Conservation (phyloP, 35 echinoderm and acorn worm genomes). For the Diadema setosum region DNA sequence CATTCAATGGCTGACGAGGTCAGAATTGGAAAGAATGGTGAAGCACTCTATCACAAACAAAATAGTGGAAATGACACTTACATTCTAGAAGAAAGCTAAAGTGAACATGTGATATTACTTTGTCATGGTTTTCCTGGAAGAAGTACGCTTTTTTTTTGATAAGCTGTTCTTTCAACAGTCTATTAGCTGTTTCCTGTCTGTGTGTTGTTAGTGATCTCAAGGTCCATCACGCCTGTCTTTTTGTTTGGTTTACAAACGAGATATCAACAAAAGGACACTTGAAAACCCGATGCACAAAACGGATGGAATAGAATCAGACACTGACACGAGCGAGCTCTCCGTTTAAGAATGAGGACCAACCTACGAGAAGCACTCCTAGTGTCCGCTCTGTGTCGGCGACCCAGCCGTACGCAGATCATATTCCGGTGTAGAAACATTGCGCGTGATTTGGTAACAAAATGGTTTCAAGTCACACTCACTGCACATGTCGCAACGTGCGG, state of each 20-base stretch:
- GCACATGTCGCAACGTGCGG: too few species aligned
- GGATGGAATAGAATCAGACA: constrained; percentile 22
- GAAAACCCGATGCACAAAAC: constrained; percentile 3
- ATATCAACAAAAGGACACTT: constrained; percentile 27
- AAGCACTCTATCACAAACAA: neutral
- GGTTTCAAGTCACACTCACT: too few species aligned
- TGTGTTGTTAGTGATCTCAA: neutral
- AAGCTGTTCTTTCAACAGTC: constrained; percentile 1
- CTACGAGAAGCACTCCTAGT: neutral
- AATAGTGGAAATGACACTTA: neutral
- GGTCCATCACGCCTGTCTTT: constrained; percentile 4
- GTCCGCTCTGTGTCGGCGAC: neutral
- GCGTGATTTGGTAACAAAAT: neutral
- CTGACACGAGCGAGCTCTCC: neutral
- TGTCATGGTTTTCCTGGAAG: constrained; percentile 1
- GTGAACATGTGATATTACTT: constrained; percentile 3
- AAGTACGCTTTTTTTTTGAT: neutral
- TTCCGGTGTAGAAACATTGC: neutral
- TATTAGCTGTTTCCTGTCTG: neutral
- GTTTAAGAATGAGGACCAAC: neutral
- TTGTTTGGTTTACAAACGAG: constrained; percentile 14
- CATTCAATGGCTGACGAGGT: too few species aligned
- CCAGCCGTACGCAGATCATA: neutral
- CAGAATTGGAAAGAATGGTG: neutral
- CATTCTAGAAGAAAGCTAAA: constrained; percentile 1